Percentiles rank a stretch among this genome's conserved stretches.
These are phyloP conservation scores for Scaptomyza reducta DNA, from an alignment of 2,888 invertebrate genomes.

Conservation along the genomic window DNA sequence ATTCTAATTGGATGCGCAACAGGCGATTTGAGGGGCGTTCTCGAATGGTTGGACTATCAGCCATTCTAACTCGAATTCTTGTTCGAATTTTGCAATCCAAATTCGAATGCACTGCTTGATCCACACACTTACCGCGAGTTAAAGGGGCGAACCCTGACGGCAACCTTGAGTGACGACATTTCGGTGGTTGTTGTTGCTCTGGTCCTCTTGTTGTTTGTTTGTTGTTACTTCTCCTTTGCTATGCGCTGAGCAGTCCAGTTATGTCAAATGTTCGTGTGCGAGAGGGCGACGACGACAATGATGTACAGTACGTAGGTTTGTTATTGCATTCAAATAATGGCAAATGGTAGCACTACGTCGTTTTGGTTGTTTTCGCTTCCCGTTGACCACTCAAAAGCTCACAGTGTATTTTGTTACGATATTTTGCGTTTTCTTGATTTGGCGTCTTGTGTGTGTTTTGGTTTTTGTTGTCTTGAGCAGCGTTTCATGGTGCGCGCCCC, in stretches of 20 bases:
- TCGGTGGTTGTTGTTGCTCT: conserved; percentile 53
- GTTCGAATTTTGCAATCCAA: conserved; percentile 14
- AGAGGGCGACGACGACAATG: conserved; percentile 7
- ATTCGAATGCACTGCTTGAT: conserved; percentile 25
- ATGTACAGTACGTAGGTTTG: conserved; percentile 33
- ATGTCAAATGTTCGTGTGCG: conserved; percentile 18
- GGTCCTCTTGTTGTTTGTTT: conserved; percentile 18
- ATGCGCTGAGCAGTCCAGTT: conserved; percentile 30
- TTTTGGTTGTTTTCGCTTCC: conserved; percentile 15
- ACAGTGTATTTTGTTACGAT: conserved; percentile 51
- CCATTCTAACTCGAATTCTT: conserved; percentile 20
- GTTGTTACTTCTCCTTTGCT: conserved; percentile 45
- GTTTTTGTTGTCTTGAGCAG: conserved; percentile 58
- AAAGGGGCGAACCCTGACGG: conserved; percentile 95
- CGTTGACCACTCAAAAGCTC: conserved; percentile 33
- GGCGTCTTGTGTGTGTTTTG: conserved; percentile 52
- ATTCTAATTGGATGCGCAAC: conserved; percentile 55
- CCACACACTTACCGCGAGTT: conserved; percentile 89
- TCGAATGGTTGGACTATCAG: conserved; percentile 3
- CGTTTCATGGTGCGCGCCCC: conserved; percentile 47
- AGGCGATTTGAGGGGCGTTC: conserved; percentile 55
- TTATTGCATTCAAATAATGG: conserved; percentile 23
- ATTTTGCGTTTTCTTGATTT: conserved; percentile 31
- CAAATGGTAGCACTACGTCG: conserved; percentile 31
- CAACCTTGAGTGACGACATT: conserved; percentile 97